Percentiles rank a stretch among this genome's conserved stretches.
Evolutionary conservation across 2,888 invertebrate species (phyloP).

Genomic region (Lottia gigantea): DNA sequence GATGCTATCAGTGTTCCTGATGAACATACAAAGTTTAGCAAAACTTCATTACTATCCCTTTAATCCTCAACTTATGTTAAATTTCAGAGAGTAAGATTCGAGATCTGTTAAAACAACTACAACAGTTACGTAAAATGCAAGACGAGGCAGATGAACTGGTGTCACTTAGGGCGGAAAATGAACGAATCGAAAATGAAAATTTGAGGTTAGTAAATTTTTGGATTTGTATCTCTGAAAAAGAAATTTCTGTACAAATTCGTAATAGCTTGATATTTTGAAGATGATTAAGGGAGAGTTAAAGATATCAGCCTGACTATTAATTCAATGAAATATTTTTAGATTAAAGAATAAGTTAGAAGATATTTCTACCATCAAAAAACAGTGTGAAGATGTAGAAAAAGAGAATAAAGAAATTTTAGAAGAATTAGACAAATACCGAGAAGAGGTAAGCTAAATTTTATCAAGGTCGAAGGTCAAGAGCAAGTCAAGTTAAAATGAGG

Average conservation of each 20-base stretch:
- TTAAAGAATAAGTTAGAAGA: conserved; percentile 11
- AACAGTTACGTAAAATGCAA: conserved; percentile 38
- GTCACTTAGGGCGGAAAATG: conserved; percentile 34
- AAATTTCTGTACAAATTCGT: too few relatives aligned
- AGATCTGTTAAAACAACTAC: conserved; percentile 39
- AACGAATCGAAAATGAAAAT: conserved; percentile 35
- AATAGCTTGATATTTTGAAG: too few relatives aligned
- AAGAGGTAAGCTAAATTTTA: conserved; percentile 15
- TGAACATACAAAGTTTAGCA: too few relatives aligned
- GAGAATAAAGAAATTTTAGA: conserved; percentile 30
- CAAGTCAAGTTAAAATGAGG: too few relatives aligned
- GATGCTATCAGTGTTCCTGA: too few relatives aligned
- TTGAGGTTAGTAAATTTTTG: conserved; percentile 31
- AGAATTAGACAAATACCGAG: conserved; percentile 26
- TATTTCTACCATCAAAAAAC: conserved; percentile 24
- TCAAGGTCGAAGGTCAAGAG: too few relatives aligned
- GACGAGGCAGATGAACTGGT: conserved; percentile 49
- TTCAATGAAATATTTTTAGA: too few relatives aligned
- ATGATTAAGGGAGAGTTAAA: too few relatives aligned
- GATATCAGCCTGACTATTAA: too few relatives aligned
- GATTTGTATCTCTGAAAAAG: too few relatives aligned
- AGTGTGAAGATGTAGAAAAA: conserved; percentile 34
- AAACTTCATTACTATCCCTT: too few relatives aligned
- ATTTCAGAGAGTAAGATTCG: conserved; percentile 36
- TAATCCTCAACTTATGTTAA: neutral